phyloP scores from a whole-genome alignment of 2,888 invertebrate genomes.

The Sphaerophoria taeniata region DNA sequence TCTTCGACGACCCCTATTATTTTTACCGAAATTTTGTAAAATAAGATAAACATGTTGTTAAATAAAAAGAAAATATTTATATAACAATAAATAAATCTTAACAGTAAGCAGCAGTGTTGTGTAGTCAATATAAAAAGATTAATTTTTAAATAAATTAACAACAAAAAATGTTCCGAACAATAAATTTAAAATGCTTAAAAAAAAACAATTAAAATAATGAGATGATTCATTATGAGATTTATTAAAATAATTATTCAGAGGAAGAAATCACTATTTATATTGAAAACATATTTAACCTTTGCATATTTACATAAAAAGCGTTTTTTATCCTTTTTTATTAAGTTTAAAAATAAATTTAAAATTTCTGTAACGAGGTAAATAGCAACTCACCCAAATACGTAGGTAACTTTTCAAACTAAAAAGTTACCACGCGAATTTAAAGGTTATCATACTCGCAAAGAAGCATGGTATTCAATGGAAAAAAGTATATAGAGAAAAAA shows the following conservation, averaged over 20 bases:
- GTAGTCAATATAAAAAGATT: slow-evolving; percentile 14
- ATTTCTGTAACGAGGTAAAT: slow-evolving; percentile 49
- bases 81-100: slow-evolving; percentile 24
- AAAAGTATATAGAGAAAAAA: slow-evolving; percentile 56
- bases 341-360: slow-evolving; percentile 16
- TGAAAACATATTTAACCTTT: slow-evolving; percentile 42
- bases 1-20: too few species aligned
- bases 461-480: slow-evolving; percentile 60
- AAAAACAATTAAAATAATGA: slow-evolving; percentile 48
- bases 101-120: slow-evolving; percentile 49
- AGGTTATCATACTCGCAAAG: slow-evolving; percentile 62
- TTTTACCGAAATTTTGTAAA: too few species aligned
- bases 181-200: slow-evolving; percentile 2
- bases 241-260: slow-evolving; percentile 7
- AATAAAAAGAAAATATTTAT: not conserved
- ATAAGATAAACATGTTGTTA: not conserved
- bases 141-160: slow-evolving; percentile 8
- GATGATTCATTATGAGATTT: slow-evolving; percentile 33
- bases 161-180: slow-evolving; percentile 11
- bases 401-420: slow-evolving; percentile 59
- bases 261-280: slow-evolving; percentile 23
- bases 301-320: slow-evolving; percentile 52
- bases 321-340: not conserved
- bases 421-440: slow-evolving; percentile 60
- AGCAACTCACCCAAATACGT: slow-evolving; percentile 64